Evolutionary conservation across 2,113 vertebrate species (phyloP).

Genomic region (Zootoca vivipara): DNA sequence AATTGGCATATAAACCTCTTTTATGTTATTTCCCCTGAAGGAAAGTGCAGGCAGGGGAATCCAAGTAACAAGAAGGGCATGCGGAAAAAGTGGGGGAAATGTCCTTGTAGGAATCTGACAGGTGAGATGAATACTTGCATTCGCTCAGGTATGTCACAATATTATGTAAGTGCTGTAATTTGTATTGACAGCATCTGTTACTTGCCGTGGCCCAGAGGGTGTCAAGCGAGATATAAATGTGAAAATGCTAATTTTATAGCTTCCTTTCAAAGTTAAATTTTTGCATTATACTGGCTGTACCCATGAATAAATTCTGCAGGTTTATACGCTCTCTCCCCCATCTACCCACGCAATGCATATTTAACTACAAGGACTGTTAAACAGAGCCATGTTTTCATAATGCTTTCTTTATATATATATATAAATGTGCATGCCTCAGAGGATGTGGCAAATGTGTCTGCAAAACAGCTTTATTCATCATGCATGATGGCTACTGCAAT

Average conservation of each 20-base stretch:
- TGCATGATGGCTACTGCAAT: background rate
- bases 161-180: conserved; percentile 51
- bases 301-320: conserved; percentile 45
- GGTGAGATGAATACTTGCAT: conserved; percentile 46
- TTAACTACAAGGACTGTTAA: conserved; percentile 7
- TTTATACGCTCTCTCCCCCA: conserved; percentile 18
- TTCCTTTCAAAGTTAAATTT: conserved; percentile 58
- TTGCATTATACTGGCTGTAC: conserved; percentile 46
- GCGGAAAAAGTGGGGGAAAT: conserved; percentile 19
- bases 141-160: conserved; percentile 48
- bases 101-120: conserved; percentile 29
- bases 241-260: conserved; percentile 62
- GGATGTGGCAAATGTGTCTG: background rate
- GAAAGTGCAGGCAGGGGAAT: background rate
- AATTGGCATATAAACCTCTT: background rate
- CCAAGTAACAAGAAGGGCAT: conserved; percentile 24
- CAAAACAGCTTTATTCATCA: conserved; percentile 14
- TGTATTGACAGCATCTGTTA: conserved; percentile 67
- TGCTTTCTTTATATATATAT: conserved; percentile 11
- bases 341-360: background rate
- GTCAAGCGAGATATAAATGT: conserved; percentile 52
- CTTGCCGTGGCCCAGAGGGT: conserved; percentile 53
- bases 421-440: background rate
- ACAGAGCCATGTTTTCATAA: conserved; percentile 1
- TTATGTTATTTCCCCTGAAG: conserved; percentile 18